A percentile compares a stretch with the other conserved stretches of the same genome.
phyloP scores from a whole-genome alignment of 2,888 invertebrate genomes.

The Branchipolynoe longqiensis region DNA sequence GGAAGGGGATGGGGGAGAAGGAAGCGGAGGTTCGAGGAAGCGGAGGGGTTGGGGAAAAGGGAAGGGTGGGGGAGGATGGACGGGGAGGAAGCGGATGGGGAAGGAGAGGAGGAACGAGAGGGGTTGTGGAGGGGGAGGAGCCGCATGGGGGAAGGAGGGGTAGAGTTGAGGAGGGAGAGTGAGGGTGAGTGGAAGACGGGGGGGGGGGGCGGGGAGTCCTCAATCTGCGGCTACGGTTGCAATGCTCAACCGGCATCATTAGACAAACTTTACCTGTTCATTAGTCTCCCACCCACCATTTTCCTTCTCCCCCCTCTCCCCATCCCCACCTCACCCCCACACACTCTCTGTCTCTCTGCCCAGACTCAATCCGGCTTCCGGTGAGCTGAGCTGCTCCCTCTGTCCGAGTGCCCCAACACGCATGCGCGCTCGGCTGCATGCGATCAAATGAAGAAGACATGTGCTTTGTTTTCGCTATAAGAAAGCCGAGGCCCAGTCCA shows the following conservation, averaged over 20 bases:
- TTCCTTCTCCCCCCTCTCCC: slow-evolving; percentile 20
- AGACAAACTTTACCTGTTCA: slow-evolving; percentile 30
- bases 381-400: slow-evolving; percentile 1
- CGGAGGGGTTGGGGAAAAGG: not conserved
- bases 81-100: not conserved
- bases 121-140: too few relatives aligned
- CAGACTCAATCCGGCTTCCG: not conserved
- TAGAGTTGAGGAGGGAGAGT: too few relatives aligned
- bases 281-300: not conserved
- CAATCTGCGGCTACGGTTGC: too few relatives aligned
- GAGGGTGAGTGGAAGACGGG: too few relatives aligned
- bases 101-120: not conserved
- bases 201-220: too few relatives aligned
- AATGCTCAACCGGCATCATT: not conserved
- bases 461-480: too few relatives aligned
- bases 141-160: too few relatives aligned
- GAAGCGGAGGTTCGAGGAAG: too few relatives aligned
- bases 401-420: not conserved
- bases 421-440: too few relatives aligned
- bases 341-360: slow-evolving; percentile 11
- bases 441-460: too few relatives aligned
- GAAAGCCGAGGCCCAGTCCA: too few relatives aligned
- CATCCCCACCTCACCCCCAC: slow-evolving; percentile 8
- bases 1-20: too few relatives aligned
- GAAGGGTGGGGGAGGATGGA: not conserved